Base-by-base conservation (phyloP, 2,888 invertebrate species). In the Epirrhoe tristata region DNA sequence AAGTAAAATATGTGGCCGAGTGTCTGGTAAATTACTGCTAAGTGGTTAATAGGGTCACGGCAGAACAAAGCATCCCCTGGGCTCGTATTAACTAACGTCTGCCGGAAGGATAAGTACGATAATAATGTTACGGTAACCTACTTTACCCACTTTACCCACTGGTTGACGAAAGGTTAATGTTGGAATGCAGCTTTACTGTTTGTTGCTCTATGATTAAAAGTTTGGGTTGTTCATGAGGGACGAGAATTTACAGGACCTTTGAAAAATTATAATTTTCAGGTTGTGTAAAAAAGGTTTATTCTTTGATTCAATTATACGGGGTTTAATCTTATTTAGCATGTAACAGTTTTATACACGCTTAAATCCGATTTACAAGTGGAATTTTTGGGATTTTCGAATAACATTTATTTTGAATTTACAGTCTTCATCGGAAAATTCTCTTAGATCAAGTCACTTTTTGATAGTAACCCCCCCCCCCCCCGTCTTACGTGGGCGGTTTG, bases 31-130 rank as follows among this genome's bases (percentile, higher is more conserved):
- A 75, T 72, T 74, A 75, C 71, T 61, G 61, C 60, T 76, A 70
- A 71, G 68, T 69, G 69, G 72, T 71, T 74, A 76, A 75, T 71
- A 71, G 72, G 74, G 74, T 71, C 74, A 70, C 69, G 69, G 62
- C 31, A 63, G 72, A 71, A 75, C 74, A 74, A 75, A 75, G 75
- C 65, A 62, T 66, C 71, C 71, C 72, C 62, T n/a, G 72, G 71
- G 71, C 59, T 64, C 65, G 24, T 66, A 69, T 64, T 62, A 68
- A 69, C 71, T 74, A 62, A 55, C 58, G 66, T 64, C 61, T 67
- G 60, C 65, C 68, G 51, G 57, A 51, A 65, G 62, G 63, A 70
- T 67, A 55, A 52, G 48, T 58, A 60, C 58, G 66, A 56, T 67
- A 68, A 70, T 73, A 70, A 66, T 68, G 66, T 71, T 66, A 66